Evolutionary conservation across 2,113 vertebrate genomes (phyloP).

Genomic region (Apodemus sylvaticus): DNA sequence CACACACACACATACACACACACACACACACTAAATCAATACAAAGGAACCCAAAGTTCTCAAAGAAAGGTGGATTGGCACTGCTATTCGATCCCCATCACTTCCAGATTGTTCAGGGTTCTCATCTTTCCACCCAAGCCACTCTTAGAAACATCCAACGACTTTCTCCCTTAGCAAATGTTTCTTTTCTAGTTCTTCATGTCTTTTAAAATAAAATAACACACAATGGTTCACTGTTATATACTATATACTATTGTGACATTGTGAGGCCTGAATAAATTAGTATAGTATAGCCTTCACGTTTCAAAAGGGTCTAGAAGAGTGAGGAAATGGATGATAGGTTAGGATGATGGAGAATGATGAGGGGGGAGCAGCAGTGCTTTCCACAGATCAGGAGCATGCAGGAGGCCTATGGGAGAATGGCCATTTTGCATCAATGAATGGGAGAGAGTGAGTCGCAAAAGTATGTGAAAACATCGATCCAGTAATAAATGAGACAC

Average conservation of each 20-base stretch:
- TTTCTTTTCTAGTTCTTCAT: constrained; percentile 29
- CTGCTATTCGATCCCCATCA: background rate
- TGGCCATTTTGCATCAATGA: background rate
- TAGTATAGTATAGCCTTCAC: background rate
- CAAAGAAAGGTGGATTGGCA: background rate
- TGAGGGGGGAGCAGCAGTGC: background rate
- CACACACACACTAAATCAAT: too few species aligned
- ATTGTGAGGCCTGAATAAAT: background rate
- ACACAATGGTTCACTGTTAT: background rate
- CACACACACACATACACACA: too few species aligned
- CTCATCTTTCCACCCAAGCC: background rate
- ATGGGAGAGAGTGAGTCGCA: background rate
- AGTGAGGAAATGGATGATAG: background rate
- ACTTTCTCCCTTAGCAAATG: background rate
- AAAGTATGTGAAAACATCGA: background rate
- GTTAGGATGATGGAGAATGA: background rate
- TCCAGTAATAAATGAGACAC: background rate
- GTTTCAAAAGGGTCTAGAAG: background rate
- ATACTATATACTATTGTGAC: background rate
- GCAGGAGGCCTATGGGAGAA: background rate
- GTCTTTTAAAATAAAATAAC: background rate
- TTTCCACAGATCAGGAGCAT: background rate
- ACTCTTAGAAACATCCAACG: background rate
- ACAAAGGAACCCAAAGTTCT: background rate
- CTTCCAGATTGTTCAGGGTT: background rate